Percentiles rank a stretch among this genome's conserved stretches.
phyloP scores from a whole-genome alignment of 2,113 vertebrate genomes.

The Nicator chloris region DNA sequence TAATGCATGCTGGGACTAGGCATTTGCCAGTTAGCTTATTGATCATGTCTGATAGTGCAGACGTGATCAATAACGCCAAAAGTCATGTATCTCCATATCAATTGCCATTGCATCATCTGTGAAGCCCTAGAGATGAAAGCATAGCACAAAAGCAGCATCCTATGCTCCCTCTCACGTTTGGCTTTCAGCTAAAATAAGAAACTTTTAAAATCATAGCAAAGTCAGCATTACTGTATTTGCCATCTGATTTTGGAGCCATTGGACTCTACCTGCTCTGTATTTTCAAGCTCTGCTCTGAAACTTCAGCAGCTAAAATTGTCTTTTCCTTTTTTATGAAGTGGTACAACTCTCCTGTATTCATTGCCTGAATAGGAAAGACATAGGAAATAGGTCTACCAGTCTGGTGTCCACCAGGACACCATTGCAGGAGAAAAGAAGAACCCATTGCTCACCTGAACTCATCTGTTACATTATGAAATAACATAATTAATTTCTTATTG shows the following conservation, averaged over 20 bases:
- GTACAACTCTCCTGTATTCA: not conserved
- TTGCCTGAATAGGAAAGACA: not conserved
- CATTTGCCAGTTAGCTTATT: not conserved
- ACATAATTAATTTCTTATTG: not conserved
- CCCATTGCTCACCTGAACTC: not conserved
- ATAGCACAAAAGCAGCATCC: not conserved
- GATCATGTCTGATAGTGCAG: slow-evolving; percentile 10
- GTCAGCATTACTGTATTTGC: not conserved
- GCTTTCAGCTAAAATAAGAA: not conserved
- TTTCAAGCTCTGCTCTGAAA: not conserved
- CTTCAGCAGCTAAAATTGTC: not conserved
- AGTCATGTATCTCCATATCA: not conserved
- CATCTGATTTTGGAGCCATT: not conserved
- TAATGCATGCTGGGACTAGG: not conserved
- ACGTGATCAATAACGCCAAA: not conserved
- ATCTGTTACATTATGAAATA: not conserved
- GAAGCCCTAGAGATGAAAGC: not conserved
- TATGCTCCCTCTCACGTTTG: not conserved
- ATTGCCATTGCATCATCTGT: not conserved
- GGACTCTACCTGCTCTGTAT: not conserved
- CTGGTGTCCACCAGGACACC: not conserved
- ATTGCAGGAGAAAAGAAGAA: not conserved
- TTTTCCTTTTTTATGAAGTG: not conserved
- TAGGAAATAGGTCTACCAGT: not conserved
- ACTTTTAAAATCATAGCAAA: not conserved